Conservation (phyloP, 2,797 vertebrate genomes). For the Channallabes apus region DNA sequence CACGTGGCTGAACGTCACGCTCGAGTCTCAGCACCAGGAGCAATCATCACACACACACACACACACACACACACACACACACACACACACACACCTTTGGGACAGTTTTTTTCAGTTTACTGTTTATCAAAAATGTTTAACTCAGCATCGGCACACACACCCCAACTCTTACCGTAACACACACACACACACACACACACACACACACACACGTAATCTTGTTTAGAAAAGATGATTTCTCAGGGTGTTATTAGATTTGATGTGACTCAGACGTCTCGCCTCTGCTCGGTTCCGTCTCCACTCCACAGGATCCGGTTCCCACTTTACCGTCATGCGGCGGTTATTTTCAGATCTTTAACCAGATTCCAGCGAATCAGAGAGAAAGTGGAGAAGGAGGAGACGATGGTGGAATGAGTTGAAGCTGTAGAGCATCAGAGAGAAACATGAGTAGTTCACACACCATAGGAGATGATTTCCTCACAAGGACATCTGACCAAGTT, state of each 20-base stretch:
- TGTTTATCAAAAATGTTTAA: too few species aligned
- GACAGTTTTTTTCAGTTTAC: too few species aligned
- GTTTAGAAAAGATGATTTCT: not conserved
- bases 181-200: not conserved
- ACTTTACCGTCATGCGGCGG: not conserved
- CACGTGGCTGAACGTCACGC: too few species aligned
- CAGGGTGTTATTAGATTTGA: not conserved
- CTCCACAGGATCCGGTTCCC: not conserved
- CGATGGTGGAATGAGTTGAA: constrained; percentile 11
- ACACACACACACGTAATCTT: not conserved
- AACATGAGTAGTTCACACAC: constrained; percentile 22
- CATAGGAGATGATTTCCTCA: constrained; percentile 30
- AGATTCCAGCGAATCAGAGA: not conserved
- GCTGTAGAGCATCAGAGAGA: constrained; percentile 27
- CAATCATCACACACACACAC: too few species aligned
- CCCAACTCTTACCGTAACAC: not conserved
- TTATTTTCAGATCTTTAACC: not conserved
- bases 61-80: too few species aligned
- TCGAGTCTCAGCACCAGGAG: too few species aligned
- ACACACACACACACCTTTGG: too few species aligned
- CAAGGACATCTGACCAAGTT: constrained; percentile 37
- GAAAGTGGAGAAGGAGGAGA: not conserved
- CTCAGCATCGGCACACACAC: too few species aligned
- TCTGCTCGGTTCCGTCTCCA: not conserved
- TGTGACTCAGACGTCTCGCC: not conserved